These are phyloP conservation scores for Pristionchus arcanus DNA, from an alignment of 2,888 invertebrate species.

Conservation along the genomic window DNA sequence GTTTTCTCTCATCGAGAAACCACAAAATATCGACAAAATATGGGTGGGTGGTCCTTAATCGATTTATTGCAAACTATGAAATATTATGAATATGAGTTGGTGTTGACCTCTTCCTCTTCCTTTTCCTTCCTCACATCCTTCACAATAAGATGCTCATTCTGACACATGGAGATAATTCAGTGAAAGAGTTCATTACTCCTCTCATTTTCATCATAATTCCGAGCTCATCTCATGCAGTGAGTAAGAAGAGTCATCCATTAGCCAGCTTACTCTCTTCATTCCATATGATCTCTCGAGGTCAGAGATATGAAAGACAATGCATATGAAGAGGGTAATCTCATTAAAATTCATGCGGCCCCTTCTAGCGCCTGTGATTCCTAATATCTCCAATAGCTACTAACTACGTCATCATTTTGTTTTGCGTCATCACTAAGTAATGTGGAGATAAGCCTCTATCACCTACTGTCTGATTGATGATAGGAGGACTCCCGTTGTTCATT, in stretches of 20 bases:
- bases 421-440: slow-evolving; percentile 6
- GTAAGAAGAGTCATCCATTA: not conserved
- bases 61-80: not conserved
- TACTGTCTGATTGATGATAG: slow-evolving; percentile 6
- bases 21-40: not conserved
- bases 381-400: not conserved
- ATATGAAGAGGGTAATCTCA: not conserved
- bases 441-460: not conserved
- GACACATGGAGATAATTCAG: slow-evolving; percentile 23
- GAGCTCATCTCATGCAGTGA: not conserved
- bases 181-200: slow-evolving; percentile 10
- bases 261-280: not conserved
- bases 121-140: not conserved
- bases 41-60: not conserved
- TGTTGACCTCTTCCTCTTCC: not conserved
- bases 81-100: not conserved
- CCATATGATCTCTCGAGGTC: not conserved
- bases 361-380: not conserved
- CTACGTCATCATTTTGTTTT: not conserved
- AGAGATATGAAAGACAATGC: not conserved
- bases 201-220: slow-evolving; percentile 35
- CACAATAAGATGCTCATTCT: not conserved
- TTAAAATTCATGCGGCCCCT: slow-evolving; percentile 5
- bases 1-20: not conserved
- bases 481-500: not conserved